Evolutionary conservation across 2,797 vertebrate species (phyloP), one percentile per base, ranked within the genome.

Genomic region (Coreius guichenoti): DNA sequence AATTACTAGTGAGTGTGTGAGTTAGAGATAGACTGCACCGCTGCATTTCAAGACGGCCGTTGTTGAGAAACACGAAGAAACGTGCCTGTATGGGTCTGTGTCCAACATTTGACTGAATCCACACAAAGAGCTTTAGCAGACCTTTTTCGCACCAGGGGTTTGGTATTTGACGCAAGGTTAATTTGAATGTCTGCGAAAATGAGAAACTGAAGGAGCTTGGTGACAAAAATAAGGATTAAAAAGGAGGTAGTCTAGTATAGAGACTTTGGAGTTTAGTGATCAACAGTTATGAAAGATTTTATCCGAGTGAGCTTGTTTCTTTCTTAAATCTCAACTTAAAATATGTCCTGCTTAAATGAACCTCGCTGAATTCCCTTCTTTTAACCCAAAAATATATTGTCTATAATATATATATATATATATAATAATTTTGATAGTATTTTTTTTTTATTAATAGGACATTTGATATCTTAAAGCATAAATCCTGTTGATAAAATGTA

Each of bases 1-100:
- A 95, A 96, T 96, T 95, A 95, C 93, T 92, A 91, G 92, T 84
- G 89, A 86, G 92, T 89, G 92, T 95, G 95, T 90, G 90, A 92
- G 88, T 92, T 86, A 70, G 83, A 94, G 94, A 95, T 95, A 94
- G 82, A 90, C 92, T 88, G 91, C 90, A 93, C 91, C 88, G 89
- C 89, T 91, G 91, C 86, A 92, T 88, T 88, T 79, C 49, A 78
- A 83, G 80, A 88, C 23, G 45, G 74, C n/a, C 5, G 65, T 36
- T 75, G 78, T 49, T 23, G 68, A 39, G 51, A 58, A 76, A 83
- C 78, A 80, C 2, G 19, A 45, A 49, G 61, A 73, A 73, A 78
- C 47, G 77, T 72, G 72, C 81, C 29, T 73, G 56, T 47, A 43
- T 81, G 23, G 47, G 68, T 56, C 77, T 86, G 81, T 74, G 82